Conservation (phyloP, 2,113 vertebrate species). For the Oxyura jamaicensis region DNA sequence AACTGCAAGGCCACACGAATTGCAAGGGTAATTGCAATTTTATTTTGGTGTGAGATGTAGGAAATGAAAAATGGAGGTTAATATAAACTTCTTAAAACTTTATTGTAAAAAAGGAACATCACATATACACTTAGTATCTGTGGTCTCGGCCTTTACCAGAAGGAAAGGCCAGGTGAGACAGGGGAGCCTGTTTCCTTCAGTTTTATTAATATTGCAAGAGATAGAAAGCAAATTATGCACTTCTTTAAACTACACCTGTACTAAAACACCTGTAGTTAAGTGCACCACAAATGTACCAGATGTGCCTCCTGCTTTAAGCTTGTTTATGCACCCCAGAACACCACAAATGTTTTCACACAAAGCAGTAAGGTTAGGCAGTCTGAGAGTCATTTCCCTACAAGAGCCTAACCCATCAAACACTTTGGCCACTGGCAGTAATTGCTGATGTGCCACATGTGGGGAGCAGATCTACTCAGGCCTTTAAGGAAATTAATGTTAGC, state of each 20-base stretch:
- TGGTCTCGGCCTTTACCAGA: neutral
- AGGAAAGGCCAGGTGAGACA: neutral
- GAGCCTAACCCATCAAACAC: neutral
- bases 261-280: neutral
- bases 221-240: neutral
- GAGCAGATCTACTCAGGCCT: neutral
- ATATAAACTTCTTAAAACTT: neutral
- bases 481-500: neutral
- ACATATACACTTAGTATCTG: neutral
- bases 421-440: neutral
- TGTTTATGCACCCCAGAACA: neutral
- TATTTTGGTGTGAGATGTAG: neutral
- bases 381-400: neutral
- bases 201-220: neutral
- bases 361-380: neutral
- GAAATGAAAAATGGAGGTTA: neutral
- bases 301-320: neutral
- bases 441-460: rapidly evolving
- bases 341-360: neutral
- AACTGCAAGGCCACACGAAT: neutral
- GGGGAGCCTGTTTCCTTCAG: neutral
- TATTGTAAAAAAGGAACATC: neutral
- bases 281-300: neutral
- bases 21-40: neutral
- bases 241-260: neutral